phyloP scores from a whole-genome alignment of 2,113 vertebrate genomes.

The Lepisosteus oculatus region DNA sequence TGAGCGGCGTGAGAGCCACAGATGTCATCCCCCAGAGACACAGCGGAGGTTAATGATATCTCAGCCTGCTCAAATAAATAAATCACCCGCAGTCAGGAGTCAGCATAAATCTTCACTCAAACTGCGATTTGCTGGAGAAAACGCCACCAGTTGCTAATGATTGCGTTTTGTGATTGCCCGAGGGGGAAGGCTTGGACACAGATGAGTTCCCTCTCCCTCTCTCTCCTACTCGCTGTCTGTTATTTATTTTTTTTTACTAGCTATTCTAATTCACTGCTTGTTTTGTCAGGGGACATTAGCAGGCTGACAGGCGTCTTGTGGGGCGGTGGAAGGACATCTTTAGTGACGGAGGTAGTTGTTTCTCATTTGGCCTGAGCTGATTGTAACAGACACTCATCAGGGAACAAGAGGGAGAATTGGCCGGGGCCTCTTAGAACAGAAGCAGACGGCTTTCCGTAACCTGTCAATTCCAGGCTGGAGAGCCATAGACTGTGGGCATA shows the following conservation, averaged over 20 bases:
- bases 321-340: constrained; percentile 29
- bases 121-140: constrained; percentile 58
- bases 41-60: constrained; percentile 72
- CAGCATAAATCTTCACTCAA: constrained; percentile 70
- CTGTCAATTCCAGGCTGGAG: background rate
- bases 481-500: too few species aligned
- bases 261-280: constrained; percentile 65
- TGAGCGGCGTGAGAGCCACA: constrained; percentile 54
- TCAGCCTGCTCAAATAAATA: constrained; percentile 59
- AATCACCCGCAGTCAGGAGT: constrained; percentile 57
- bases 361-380: constrained; percentile 45
- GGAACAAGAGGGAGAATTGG: rapidly evolving
- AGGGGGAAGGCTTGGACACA: constrained; percentile 47
- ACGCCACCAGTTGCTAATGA: constrained; percentile 71
- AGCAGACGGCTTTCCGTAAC: constrained; percentile 20
- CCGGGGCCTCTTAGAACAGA: background rate
- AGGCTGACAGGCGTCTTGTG: constrained; percentile 58
- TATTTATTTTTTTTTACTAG: constrained; percentile 31
- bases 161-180: constrained; percentile 55
- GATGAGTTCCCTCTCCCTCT: constrained; percentile 52
- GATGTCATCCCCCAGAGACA: constrained; percentile 60
- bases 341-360: constrained; percentile 53
- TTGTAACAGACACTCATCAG: constrained; percentile 25
- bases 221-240: constrained; percentile 10
- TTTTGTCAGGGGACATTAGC: constrained; percentile 75